Evolutionary conservation across 2,113 vertebrate genomes (phyloP), one percentile per base, ranked within the genome.

Genomic region (Beaufortia kweichowensis): DNA sequence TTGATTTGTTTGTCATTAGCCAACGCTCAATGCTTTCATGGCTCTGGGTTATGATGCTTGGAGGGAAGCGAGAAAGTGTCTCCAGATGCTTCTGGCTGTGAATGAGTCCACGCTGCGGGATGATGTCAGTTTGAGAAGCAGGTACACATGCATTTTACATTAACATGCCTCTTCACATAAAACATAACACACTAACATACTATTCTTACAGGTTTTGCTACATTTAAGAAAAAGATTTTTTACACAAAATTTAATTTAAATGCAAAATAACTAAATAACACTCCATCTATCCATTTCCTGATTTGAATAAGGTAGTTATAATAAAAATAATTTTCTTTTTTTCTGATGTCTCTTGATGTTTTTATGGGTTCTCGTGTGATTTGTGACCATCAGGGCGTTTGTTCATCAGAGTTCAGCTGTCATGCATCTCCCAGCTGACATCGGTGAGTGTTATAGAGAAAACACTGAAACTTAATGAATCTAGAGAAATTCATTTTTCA

Each of bases 1-100:
- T n/a, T 53, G 8, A 6, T 53, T 9, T 53, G 14, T n/a, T 53
- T 21, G 0, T 9, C 48, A 53, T 3, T 62, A 92, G 97, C 88
- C 95, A 1, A 93, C 93, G 0, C 92, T 99, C 60, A 99, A 98
- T 1, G 88, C 84, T 35, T 98, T 98, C 89, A 98, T 98, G 97
- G 92, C 87, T 68, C 91, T 98, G 65, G 96, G 95, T 46, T 84
- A 84, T 41, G 85, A 89, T 0, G 96, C 96, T 0, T 98, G 97
- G 97, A 91, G 0, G 4, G 97, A 99, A 84, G 90, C 92, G 0
- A 91, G 97, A 43, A 83, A 78, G 3, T 39, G 81, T 0, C 80
- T 99, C 10, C 93, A 95, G 82, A 84, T 46, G 63, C 80, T 98
- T 79, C 92, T 98, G 64, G 92, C 94, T 0, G 90, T 92, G 0